phyloP scores from a whole-genome alignment of 1,140 invertebrate genomes.

The Lasioglossum baleicum region DNA sequence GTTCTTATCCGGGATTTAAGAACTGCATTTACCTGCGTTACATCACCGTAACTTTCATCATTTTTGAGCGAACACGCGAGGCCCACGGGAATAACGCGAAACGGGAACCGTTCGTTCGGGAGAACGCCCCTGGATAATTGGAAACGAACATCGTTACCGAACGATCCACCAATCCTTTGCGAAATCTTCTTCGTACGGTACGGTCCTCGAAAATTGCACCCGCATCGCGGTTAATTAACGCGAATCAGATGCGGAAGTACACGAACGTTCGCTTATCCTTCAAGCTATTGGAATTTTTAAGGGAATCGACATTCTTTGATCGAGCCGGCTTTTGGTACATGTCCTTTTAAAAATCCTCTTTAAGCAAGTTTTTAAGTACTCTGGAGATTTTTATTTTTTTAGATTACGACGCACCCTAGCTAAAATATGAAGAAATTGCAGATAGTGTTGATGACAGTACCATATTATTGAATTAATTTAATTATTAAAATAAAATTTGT shows the following conservation, averaged over 20 bases:
- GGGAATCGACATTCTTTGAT: no score
- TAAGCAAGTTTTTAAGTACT: no score
- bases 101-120: conserved; percentile 32
- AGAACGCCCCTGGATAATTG: conserved; percentile 37
- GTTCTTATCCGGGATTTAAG: conserved; percentile 52
- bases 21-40: conserved; percentile 49
- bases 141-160: conserved; percentile 18
- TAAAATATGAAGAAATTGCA: no score
- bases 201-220: not conserved
- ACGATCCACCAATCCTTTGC: not conserved
- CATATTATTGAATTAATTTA: no score
- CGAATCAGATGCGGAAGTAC: not conserved
- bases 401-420: no score
- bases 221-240: not conserved
- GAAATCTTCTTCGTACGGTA: not conserved
- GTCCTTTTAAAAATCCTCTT: no score
- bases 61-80: conserved; percentile 50
- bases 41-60: conserved; percentile 60
- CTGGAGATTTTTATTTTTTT: no score
- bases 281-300: no score
- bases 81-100: conserved; percentile 38
- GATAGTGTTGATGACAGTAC: no score
- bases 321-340: no score
- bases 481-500: no score
- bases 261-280: no score